Base-by-base conservation (phyloP, 2,113 vertebrate species). In the Ochotona curzoniae region DNA sequence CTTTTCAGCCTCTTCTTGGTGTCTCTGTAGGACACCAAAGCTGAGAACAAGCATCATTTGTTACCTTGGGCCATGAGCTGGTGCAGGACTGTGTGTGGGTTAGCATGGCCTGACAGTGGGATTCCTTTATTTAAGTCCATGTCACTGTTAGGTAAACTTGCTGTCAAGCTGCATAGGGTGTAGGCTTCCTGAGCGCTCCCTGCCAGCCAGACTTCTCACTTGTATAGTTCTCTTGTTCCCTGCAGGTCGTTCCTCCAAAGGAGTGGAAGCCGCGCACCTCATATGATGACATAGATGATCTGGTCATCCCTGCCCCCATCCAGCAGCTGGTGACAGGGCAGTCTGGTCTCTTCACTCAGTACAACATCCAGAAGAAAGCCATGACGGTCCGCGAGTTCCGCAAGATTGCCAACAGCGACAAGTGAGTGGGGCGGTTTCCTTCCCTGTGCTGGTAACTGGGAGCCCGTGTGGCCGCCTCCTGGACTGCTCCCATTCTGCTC, bases 321-420 rank as follows among this genome's bases (percentile, higher is more conserved):
- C 99, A 99, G 96, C 99, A 99, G 97, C 98, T 99, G 86, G 99
- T 99, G 91, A 99, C 99, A 0, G 99, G 99, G 17, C 99, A 99
- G 97, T 99, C 99, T 0, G 99, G 99, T n/a, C 98, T 99, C 79
- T 99, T 99, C 94, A 99, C 99, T 0, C 99, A 99, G 97, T 99
- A 99, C 97, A 99, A 99, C 98, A 99, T 99, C 95, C 99, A 99
- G 98, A 99, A 99, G 98, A 99, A 99, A 96, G 99, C 99, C 67
- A 99, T 99, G 99, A 99, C 98, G 0, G 98, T 99, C 38, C 98
- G 98, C 0, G 99, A 99, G 96, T 99, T 99, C 96, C 98, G 99
- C 54, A 99, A 99, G 89, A 99, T 98, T 73, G 99, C 99, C 66
- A 99, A 99, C 93, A 98, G 98, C 85, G 99, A 99, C 91, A 99